Evolutionary conservation across 2,888 invertebrate genomes (phyloP).

Genomic region (Dusona sp.): DNA sequence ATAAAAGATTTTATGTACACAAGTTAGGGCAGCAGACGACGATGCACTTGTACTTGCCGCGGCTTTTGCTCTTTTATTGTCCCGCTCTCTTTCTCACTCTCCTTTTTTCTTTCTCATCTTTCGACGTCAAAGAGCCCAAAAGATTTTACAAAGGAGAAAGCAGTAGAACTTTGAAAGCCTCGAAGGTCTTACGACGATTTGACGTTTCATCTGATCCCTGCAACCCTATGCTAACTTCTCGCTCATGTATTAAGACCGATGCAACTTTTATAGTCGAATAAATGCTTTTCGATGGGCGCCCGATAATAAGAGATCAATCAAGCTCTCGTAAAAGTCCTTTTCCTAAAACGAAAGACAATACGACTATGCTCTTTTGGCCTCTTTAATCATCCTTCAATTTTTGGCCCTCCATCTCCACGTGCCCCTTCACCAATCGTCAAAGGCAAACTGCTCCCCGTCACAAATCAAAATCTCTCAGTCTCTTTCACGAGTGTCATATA

Average conservation of each 20-base stretch:
- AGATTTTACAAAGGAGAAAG: not conserved
- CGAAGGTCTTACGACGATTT: not conserved
- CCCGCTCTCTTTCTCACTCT: not conserved
- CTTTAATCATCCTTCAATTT: not conserved
- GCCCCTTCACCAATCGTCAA: not conserved
- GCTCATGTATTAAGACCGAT: not conserved
- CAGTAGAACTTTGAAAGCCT: not conserved
- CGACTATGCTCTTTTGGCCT: not conserved
- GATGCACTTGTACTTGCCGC: slow-evolving; percentile 30
- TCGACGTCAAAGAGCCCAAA: slow-evolving; percentile 35
- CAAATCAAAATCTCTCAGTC: slow-evolving; percentile 14
- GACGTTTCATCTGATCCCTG: not conserved
- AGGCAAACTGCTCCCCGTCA: slow-evolving; percentile 12
- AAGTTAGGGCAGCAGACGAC: slow-evolving; percentile 45
- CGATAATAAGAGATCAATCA: not conserved
- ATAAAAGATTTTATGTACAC: slow-evolving; percentile 57
- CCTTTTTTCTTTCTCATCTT: slow-evolving; percentile 7
- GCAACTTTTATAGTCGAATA: not conserved
- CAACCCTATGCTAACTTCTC: not conserved
- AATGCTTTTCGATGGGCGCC: not conserved
- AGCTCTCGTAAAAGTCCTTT: not conserved
- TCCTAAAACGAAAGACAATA: not conserved
- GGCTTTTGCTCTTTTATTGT: slow-evolving; percentile 50
- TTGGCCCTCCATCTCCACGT: not conserved
- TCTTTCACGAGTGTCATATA: not conserved